These are phyloP conservation scores for Misgurnus mizolepis DNA, from an alignment of 2,113 vertebrate species.

Conservation along the genomic window DNA sequence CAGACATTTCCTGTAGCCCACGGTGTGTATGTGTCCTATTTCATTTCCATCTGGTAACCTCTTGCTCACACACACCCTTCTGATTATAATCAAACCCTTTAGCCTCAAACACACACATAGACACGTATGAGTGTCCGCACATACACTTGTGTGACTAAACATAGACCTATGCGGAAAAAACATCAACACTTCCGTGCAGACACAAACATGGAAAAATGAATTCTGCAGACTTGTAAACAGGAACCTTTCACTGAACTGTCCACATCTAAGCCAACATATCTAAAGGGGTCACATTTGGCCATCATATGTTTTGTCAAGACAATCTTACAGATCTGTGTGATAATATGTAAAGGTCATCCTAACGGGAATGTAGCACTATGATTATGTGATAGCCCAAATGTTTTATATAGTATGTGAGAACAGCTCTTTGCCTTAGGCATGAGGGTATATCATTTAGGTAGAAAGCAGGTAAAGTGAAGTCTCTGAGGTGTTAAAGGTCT, in stretches of 20 bases:
- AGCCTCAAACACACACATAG: conserved; percentile 21
- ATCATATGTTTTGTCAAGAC: background rate
- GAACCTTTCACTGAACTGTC: background rate
- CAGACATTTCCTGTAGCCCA: background rate
- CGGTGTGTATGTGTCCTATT: conserved; percentile 6
- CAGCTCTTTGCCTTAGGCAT: background rate
- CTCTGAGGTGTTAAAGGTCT: conserved; percentile 17
- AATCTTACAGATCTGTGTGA: background rate
- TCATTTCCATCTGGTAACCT: conserved; percentile 36
- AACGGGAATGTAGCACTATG: background rate
- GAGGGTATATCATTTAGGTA: conserved; percentile 40
- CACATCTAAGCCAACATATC: background rate
- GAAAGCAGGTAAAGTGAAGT: conserved; percentile 32
- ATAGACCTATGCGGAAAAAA: background rate
- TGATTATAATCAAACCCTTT: conserved; percentile 54
- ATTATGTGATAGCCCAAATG: background rate
- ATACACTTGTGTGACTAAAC: background rate
- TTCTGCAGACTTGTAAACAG: background rate
- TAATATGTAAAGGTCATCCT: background rate
- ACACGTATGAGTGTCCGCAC: background rate
- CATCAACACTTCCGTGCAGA: conserved; percentile 19
- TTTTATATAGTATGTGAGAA: background rate
- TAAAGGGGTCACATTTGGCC: background rate
- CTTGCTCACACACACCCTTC: conserved; percentile 40
- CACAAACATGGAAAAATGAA: background rate